A percentile compares a stretch with the other conserved stretches of the same genome.
Evolutionary conservation across 2,888 invertebrate genomes (phyloP).

Genomic region (Drosophila suboccidentalis): DNA sequence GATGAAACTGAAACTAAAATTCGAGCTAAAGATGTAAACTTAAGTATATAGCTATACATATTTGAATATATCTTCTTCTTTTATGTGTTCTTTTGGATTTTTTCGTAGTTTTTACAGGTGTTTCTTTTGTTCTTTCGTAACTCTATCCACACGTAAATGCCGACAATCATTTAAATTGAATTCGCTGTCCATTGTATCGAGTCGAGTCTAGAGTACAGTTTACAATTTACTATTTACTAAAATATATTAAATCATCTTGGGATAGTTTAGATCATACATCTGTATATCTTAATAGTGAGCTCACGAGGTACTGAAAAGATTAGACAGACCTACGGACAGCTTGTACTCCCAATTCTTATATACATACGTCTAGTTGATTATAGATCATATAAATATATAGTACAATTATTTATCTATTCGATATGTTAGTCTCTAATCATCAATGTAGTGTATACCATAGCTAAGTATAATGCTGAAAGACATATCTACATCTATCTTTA

Average conservation of each 20-base stretch:
- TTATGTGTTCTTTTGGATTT: slow-evolving; percentile 56
- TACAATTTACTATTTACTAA: background rate
- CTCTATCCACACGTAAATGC: slow-evolving; percentile 33
- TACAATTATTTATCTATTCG: slow-evolving; percentile 20
- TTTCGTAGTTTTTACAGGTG: slow-evolving; percentile 83
- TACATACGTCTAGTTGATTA: slow-evolving; percentile 1
- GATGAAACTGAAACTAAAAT: background rate
- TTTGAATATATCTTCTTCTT: slow-evolving; percentile 44
- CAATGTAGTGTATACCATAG: slow-evolving; percentile 30
- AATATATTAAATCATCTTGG: slow-evolving; percentile 24
- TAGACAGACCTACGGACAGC: slow-evolving; percentile 1
- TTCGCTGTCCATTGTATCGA: slow-evolving; percentile 42
- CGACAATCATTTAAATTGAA: slow-evolving; percentile 43
- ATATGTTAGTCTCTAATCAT: slow-evolving; percentile 24
- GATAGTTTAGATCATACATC: slow-evolving; percentile 34
- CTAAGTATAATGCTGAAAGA: slow-evolving; percentile 14
- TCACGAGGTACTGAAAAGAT: background rate
- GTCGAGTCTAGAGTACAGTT: slow-evolving; percentile 8
- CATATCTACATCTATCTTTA: slow-evolving; percentile 23
- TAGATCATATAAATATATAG: slow-evolving; percentile 16
- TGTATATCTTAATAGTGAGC: slow-evolving; percentile 1
- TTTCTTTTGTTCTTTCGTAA: slow-evolving; percentile 57
- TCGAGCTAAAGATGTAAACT: slow-evolving; percentile 5
- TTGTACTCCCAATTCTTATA: background rate
- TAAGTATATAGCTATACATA: slow-evolving; percentile 23